Evolutionary conservation across 2,797 vertebrate genomes (phyloP).

Genomic region (Galagoides demidoff): DNA sequence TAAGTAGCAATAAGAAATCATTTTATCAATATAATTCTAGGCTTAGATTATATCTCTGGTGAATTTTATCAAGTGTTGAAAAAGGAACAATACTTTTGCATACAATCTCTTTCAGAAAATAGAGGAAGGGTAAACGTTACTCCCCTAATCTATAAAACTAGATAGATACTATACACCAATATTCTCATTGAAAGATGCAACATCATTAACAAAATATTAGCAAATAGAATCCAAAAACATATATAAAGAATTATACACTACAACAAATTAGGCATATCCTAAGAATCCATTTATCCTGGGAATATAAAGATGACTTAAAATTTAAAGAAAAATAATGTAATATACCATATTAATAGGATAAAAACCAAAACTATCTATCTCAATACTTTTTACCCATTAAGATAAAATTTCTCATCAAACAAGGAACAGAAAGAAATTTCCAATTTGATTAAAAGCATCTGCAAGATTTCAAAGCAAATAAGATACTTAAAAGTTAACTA

Average conservation of each 20-base stretch:
- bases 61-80: neutral
- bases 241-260: neutral
- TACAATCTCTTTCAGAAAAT: neutral
- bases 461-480: too few relatives aligned
- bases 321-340: neutral
- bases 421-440: neutral
- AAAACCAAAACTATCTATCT: neutral
- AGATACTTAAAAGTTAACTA: neutral
- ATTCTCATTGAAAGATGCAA: neutral
- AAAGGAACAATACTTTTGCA: neutral
- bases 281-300: neutral
- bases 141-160: neutral
- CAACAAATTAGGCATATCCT: neutral
- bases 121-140: neutral
- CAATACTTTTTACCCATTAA: neutral
- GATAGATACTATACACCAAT: neutral
- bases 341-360: neutral
- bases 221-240: neutral
- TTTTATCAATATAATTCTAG: neutral
- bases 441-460: neutral
- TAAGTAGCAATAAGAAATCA: neutral
- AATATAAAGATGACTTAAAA: neutral
- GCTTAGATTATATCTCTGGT: neutral
- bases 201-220: neutral
- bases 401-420: neutral